Evolutionary conservation across 2,113 vertebrate genomes (phyloP).

Genomic region (Eonycteris spelaea): DNA sequence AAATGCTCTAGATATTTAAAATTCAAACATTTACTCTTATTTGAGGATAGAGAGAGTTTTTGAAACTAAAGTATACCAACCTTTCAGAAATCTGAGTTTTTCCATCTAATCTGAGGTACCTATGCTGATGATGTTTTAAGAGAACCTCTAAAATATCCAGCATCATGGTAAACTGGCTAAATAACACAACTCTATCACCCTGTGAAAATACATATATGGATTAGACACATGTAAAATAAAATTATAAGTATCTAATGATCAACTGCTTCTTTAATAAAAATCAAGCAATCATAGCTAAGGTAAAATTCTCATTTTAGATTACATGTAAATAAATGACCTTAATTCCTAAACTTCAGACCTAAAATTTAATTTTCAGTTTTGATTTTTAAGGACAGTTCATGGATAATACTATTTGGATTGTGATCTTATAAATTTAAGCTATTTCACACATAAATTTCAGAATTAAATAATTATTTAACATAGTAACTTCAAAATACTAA

Average conservation of each 20-base stretch:
- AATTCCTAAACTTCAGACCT: background rate
- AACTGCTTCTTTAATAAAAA: background rate
- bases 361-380: conserved; percentile 18
- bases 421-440: background rate
- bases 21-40: background rate
- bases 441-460: background rate
- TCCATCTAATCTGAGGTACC: conserved; percentile 93
- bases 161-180: conserved; percentile 99
- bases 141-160: conserved; percentile 96
- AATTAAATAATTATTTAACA: background rate
- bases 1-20: conserved; percentile 22
- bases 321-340: background rate
- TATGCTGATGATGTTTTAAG: conserved; percentile 89
- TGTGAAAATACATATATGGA: conserved; percentile 65
- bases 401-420: background rate
- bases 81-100: conserved; percentile 94
- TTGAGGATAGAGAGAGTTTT: background rate
- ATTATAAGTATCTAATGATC: conserved; percentile 6
- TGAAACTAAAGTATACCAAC: conserved; percentile 73
- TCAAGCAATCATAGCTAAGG: background rate
- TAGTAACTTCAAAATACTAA: background rate
- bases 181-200: conserved; percentile 95
- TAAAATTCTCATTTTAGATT: conserved; percentile 9
- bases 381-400: background rate
- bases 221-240: background rate